phyloP scores from a whole-genome alignment of 2,888 invertebrate genomes.

The Tinea trinotella region DNA sequence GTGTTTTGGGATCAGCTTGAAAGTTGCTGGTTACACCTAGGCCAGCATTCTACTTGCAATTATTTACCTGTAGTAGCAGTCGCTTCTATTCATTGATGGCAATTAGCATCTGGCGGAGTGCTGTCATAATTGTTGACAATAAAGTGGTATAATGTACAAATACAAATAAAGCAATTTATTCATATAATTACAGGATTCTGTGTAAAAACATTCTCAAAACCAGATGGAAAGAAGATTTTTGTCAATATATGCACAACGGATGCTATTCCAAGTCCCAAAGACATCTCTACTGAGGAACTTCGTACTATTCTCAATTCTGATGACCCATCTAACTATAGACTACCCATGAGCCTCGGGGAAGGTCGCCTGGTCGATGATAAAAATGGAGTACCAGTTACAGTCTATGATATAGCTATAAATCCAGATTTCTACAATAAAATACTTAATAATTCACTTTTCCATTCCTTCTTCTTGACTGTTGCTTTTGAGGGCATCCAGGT shows the following conservation, averaged over 20 bases:
- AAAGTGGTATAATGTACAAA: no score
- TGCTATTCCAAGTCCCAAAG: slow-evolving; percentile 80
- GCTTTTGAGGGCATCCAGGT: slow-evolving; percentile 77
- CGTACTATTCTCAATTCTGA: slow-evolving; percentile 77
- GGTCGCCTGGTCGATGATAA: slow-evolving; percentile 85
- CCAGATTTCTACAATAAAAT: slow-evolving; percentile 84
- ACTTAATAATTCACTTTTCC: slow-evolving; percentile 77
- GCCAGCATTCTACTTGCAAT: no score
- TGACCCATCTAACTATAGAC: slow-evolving; percentile 79
- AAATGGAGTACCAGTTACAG: slow-evolving; percentile 79
- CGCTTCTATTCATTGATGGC: no score
- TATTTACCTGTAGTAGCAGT: no score
- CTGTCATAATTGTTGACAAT: no score
- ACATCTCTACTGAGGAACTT: slow-evolving; percentile 80
- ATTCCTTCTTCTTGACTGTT: slow-evolving; percentile 84
- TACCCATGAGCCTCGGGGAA: slow-evolving; percentile 94
- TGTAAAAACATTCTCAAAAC: slow-evolving; percentile 79
- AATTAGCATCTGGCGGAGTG: no score
- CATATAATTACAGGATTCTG: slow-evolving; percentile 81
- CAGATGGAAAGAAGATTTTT: slow-evolving; percentile 82
- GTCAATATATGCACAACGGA: slow-evolving; percentile 88
- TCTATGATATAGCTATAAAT: slow-evolving; percentile 89
- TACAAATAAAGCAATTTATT: background rate
- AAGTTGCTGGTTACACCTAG: no score
- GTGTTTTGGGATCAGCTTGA: no score